These are phyloP conservation scores for Melinaea marsaeus DNA, from an alignment of 2,888 invertebrate genomes.

Conservation along the genomic window DNA sequence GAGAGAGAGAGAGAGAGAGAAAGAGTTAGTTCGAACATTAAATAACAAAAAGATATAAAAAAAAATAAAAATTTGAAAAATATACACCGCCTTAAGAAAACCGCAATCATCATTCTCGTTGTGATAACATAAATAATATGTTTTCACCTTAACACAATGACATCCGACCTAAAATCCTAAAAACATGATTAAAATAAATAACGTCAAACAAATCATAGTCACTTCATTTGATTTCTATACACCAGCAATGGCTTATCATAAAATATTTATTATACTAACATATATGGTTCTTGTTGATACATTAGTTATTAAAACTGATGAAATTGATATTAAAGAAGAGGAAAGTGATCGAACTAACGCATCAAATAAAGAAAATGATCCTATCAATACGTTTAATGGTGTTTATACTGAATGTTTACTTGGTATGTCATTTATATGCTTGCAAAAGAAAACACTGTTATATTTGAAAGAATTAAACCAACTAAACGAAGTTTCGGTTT, in stretches of 20 bases:
- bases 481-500: slow-evolving; percentile 73
- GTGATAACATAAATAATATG: slow-evolving; percentile 42
- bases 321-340: slow-evolving; percentile 28
- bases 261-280: slow-evolving; percentile 38
- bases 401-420: slow-evolving; percentile 77
- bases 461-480: slow-evolving; percentile 76
- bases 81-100: slow-evolving; percentile 3
- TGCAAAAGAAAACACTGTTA: slow-evolving; percentile 76
- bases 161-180: slow-evolving; percentile 61
- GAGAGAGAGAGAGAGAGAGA: too few relatives aligned
- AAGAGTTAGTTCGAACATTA: too few relatives aligned
- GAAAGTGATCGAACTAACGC: slow-evolving; percentile 22
- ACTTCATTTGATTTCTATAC: slow-evolving; percentile 52
- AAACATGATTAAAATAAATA: slow-evolving; percentile 66
- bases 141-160: slow-evolving; percentile 54
- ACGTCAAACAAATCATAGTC: slow-evolving; percentile 36
- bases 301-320: slow-evolving; percentile 32
- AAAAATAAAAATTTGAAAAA: slow-evolving; percentile 1
- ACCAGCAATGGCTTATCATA: slow-evolving; percentile 46
- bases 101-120: slow-evolving; percentile 4
- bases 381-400: slow-evolving; percentile 66
- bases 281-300: slow-evolving; percentile 38
- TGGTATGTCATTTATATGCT: slow-evolving; percentile 75
- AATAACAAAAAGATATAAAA: too few relatives aligned
- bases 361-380: slow-evolving; percentile 29